Evolutionary conservation across 2,888 invertebrate genomes (phyloP), one percentile per base, ranked within the genome.

Genomic region (Drosophila colorata): DNA sequence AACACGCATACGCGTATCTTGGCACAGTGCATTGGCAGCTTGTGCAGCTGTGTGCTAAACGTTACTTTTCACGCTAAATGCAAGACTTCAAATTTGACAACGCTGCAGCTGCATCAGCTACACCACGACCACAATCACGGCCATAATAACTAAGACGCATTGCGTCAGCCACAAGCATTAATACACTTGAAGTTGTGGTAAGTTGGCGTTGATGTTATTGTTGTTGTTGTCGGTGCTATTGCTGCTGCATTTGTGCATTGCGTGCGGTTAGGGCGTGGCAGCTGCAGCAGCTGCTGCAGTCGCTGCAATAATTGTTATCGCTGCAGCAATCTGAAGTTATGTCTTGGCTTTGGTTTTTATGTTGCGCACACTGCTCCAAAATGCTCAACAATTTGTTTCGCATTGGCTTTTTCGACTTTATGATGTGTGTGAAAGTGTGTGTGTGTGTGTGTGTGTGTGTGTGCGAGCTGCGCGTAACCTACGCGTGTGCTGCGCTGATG

Each of bases 121-220:
- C 43, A 28, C n/a, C n/a, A 18, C 18, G 23, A 33, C 55, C 48
- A 5, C 49, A 49, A 35, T 13, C n/a, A 18, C 41, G 8, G 13
- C 38, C 43, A 13, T 64, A 55, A 70, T 63, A 84, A 67, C 61
- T 59, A 58, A 63, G 85, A 78, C 79, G 79, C 82, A 85, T 57
- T 81, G 85, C 67, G 72, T 60, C 72, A 74, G 60, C 75, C 71
- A 44, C 78, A 78, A 51, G 28, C 74, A 65, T 69, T 84, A 71
- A 81, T 70, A 44, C 57, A 53, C 52, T 56, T 55, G 41, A 52
- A 55, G 35, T 33, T 67, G 63, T 46, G 65, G 63, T 53, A 18
- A 47, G 25, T 55, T 52, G 47, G 8, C 18, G 40, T 18, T 40
- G 18, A 35, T 37, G 20, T 9, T 23, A 35, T 51, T 46, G 33